A percentile compares a stretch with the other conserved stretches of the same genome.
Conservation (phyloP, 2,888 invertebrate genomes). For the Amiota mariae region DNA sequence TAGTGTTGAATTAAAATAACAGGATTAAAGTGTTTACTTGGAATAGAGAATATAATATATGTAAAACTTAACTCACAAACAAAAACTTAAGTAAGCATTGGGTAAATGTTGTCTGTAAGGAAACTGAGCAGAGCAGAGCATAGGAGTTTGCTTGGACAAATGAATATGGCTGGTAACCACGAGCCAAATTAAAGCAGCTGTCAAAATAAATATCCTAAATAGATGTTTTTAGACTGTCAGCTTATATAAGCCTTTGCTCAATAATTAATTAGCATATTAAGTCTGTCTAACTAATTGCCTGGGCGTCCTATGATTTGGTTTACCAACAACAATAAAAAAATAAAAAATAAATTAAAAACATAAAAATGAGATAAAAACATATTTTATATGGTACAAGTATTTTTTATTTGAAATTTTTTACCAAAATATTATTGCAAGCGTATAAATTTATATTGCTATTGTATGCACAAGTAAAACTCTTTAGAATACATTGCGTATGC, state of each 20-base stretch:
- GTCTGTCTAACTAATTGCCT: background rate
- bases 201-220: slow-evolving; percentile 23
- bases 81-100: background rate
- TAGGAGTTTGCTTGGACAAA: background rate
- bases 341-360: background rate
- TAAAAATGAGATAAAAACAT: background rate
- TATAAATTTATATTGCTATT: slow-evolving; percentile 3
- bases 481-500: background rate
- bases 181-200: slow-evolving; percentile 16
- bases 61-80: background rate
- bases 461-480: background rate
- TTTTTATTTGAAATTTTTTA: background rate
- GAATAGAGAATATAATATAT: background rate
- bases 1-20: slow-evolving; percentile 25
- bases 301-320: background rate
- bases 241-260: slow-evolving; percentile 18
- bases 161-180: background rate
- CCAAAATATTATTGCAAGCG: slow-evolving; percentile 6
- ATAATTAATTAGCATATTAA: slow-evolving; percentile 28
- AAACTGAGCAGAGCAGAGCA: background rate
- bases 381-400: background rate
- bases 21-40: slow-evolving; percentile 24
- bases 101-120: background rate
- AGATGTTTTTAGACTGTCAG: slow-evolving; percentile 15
- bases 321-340: background rate